phyloP scores from a whole-genome alignment of 2,797 vertebrate genomes.

The Onychomys arenicola region DNA sequence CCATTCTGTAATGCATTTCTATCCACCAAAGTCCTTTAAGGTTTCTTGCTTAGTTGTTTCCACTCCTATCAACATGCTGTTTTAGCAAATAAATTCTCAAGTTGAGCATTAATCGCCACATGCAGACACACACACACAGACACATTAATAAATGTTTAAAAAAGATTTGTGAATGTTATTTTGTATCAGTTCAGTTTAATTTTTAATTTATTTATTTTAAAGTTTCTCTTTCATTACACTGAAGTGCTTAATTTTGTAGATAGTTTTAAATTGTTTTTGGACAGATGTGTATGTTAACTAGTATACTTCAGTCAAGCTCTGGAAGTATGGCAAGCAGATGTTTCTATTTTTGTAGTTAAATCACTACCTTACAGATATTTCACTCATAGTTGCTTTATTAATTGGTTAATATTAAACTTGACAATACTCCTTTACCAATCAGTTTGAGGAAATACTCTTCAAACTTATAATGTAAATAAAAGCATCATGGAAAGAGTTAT shows the following conservation, averaged over 20 bases:
- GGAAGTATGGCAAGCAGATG: neutral
- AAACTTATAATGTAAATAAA: constrained; percentile 20
- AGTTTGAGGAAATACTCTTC: neutral
- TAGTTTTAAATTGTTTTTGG: neutral
- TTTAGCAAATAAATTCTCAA: neutral
- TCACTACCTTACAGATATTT: constrained; percentile 7
- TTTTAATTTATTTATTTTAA: constrained; percentile 50
- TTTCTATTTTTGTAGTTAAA: neutral
- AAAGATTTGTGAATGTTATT: neutral
- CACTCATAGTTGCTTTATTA: neutral
- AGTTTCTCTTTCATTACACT: neutral
- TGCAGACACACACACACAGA: too few species aligned
- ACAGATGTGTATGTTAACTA: neutral
- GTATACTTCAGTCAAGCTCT: too few species aligned
- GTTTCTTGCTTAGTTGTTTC: neutral
- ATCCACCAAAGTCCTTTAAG: neutral
- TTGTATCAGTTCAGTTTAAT: neutral
- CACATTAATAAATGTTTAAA: neutral
- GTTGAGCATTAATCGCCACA: neutral
- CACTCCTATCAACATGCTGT: neutral
- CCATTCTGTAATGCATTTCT: neutral
- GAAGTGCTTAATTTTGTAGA: neutral
- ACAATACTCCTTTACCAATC: neutral
- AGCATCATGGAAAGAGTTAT: neutral
- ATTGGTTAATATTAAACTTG: constrained; percentile 19